Percentiles rank a stretch among this genome's conserved stretches.
Evolutionary conservation across 2,113 vertebrate species (phyloP).

Genomic region (Gopherus evgoodei): DNA sequence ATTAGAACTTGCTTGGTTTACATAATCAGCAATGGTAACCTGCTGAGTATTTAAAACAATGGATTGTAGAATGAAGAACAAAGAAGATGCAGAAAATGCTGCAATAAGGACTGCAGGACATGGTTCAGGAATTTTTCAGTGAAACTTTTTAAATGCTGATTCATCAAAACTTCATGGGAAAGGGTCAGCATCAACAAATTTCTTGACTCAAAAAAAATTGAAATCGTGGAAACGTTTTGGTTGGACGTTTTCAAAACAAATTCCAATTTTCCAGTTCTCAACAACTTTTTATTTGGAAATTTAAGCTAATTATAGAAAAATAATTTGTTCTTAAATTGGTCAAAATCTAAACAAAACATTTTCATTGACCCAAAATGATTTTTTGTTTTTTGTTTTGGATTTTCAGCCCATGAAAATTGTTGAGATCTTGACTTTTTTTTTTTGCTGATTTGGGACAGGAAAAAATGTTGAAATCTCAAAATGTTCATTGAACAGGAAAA

Average conservation of each 20-base stretch:
- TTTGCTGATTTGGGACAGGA: background rate
- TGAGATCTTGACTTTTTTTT: background rate
- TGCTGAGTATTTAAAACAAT: background rate
- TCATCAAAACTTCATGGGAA: background rate
- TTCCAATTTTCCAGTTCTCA: background rate
- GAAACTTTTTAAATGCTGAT: background rate
- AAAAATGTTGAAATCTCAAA: background rate
- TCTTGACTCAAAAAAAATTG: background rate
- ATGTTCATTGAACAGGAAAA: background rate
- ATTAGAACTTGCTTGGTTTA: rapidly evolving
- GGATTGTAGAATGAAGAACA: background rate
- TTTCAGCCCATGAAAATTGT: background rate
- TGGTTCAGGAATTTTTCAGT: background rate
- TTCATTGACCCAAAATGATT: background rate
- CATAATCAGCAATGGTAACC: rapidly evolving
- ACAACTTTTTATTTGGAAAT: background rate
- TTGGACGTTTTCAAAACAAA: background rate
- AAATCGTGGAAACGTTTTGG: background rate
- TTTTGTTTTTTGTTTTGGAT: too few relatives aligned
- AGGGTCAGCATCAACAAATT: background rate
- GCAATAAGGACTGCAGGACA: background rate
- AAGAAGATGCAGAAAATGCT: background rate
- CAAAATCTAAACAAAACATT: background rate
- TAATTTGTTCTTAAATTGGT: background rate
- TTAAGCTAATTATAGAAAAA: background rate